Base-by-base conservation (phyloP, 1,140 invertebrate genomes). In the Drosophila equinoxialis region DNA sequence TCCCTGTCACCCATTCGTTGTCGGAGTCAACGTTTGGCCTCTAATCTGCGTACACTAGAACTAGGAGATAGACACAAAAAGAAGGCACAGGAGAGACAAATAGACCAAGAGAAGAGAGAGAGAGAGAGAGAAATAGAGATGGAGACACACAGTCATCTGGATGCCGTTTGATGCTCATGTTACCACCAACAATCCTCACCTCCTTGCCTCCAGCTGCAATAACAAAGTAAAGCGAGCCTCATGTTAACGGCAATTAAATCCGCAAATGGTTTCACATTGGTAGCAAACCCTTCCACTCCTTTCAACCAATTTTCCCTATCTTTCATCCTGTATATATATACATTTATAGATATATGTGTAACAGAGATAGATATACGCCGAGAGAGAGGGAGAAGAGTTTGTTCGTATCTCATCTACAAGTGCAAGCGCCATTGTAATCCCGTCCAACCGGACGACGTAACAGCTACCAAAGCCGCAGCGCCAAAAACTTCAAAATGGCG, bases 201-300 rank as follows among this genome's bases (percentile, higher is more conserved):
- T 41, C 26, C 6, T 30, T 6, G 30, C 5, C 35, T 11, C 41
- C 39, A 59, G 8, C 39, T 45, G 63, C 63, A 63, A 35, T 61
- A 55, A 71, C 59, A 74, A 69, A 74, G 71, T 68, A 72, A 71
- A 75, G 74, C 54, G 83, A 74, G 67, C 55, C 78, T 70, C 81
- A 89, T 89, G 84, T 89, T 89, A 89, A 83, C 84, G 84, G 84
- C 84, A 89, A 89, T 89, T 89, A 89, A 89, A 89, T 90, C 78
- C 80, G 69, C 85, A 89, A 89, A 87, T 89, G 84, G 80, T 78
- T 84, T 84, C 77, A 54, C 77, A 84, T 81, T 79, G 77, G 77
- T 84, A 77, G 39, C 45, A 63, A 57, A 11, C 11, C 11, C 10
- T 11, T 39, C 37, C 37, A 39, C 11, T 11, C 3, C 37, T 11